Evolutionary conservation across 2,113 vertebrate species (phyloP), one percentile per base, ranked within the genome.

Genomic region (Pristiophorus japonicus): DNA sequence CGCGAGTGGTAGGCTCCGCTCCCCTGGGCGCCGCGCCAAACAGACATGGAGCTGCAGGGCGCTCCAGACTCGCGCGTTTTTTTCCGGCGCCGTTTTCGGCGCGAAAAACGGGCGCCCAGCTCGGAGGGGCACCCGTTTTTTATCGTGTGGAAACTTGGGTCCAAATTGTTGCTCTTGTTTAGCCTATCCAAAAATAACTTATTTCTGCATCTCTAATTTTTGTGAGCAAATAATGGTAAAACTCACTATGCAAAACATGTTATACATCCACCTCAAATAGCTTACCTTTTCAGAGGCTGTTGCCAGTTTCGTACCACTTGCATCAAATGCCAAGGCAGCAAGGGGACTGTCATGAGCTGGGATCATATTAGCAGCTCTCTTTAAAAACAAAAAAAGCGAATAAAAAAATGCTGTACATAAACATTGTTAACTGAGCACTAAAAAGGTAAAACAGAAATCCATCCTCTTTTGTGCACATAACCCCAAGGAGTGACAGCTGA

Each of bases 281-380:
- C 96, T 96, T 96, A 99, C 99, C 98, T 99, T 99, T 97, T 99
- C 99, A 0, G 99, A 99, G 67, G 99, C 99, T 0, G 99, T 99
- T 96, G 99, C 99, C 34, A 99, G 98, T 96, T 99, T 99, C 95
- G 98, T 98, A 96, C 99, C 99, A 81, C 98, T 99, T 27, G 98
- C 98, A 5, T 99, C 99, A 51, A 99, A 99, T 1, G 99, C 98
- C 97, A 99, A 97, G 12, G 99, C 99, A 11, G 99, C 99, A 97
- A 99, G 97, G 18, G 99, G 99, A 96, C 99, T 99, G 97, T 99
- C 99, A 5, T 99, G 99, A 94, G 99, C 99, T 8, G 99, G 99
- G 97, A 99, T 99, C 99, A 99, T 99, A 95, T 99, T 99, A 42
- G 99, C 99, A 70, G 99, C 99, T 97, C 99, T 98, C 99, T 99